Percentiles rank a stretch among this genome's conserved stretches.
Evolutionary conservation across 2,113 vertebrate species (phyloP).

Genomic region (Andinoacara biseriatus): DNA sequence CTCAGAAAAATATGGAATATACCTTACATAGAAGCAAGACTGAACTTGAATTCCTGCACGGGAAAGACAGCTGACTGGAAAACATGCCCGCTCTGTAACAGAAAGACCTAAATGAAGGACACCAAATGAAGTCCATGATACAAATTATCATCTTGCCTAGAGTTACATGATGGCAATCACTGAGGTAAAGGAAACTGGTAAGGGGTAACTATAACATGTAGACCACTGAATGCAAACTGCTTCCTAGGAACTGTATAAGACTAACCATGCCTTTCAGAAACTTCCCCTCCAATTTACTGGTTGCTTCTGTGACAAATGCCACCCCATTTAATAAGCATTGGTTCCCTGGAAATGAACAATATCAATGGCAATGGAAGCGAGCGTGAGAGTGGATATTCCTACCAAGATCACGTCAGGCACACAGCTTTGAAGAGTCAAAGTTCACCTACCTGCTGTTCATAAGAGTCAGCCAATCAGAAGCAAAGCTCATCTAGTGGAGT

Average conservation of each 20-base stretch:
- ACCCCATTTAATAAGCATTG: not conserved
- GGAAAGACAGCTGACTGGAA: not conserved
- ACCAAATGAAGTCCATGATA: not conserved
- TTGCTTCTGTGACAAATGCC: not conserved
- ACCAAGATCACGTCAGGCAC: not conserved
- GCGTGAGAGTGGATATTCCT: not conserved
- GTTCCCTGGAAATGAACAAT: not conserved
- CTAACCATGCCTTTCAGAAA: not conserved
- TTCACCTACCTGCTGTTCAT: not conserved
- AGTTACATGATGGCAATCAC: not conserved
- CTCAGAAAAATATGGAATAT: conserved; percentile 24
- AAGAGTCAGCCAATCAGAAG: not conserved
- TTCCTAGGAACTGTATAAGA: not conserved
- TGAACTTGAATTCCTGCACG: not conserved
- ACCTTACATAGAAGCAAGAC: not conserved
- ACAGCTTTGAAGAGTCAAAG: not conserved
- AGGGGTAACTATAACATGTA: not conserved
- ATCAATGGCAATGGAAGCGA: not conserved
- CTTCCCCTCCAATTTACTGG: too few species aligned
- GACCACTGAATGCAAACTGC: not conserved
- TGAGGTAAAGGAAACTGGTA: not conserved
- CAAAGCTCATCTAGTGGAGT: not conserved
- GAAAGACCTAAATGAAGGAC: not conserved
- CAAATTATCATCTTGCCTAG: not conserved
- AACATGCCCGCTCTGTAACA: not conserved